Evolutionary conservation across 2,888 invertebrate species (phyloP), one percentile per base, ranked within the genome.

Genomic region (Dorcus parallelipipedus): DNA sequence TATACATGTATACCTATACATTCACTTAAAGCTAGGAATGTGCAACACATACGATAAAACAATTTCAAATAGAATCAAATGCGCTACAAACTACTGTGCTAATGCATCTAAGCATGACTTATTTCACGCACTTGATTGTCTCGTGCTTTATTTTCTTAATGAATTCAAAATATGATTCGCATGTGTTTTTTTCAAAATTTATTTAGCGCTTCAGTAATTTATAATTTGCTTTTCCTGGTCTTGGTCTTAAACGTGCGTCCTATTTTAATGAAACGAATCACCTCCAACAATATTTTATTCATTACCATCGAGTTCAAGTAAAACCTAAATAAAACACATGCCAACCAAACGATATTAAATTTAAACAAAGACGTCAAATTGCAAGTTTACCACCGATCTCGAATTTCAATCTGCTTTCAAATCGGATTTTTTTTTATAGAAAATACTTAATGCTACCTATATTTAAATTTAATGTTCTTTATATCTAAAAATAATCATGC

Each of bases 121-220:
- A 45, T 45, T 45, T 71, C 71, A 72, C 72, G 77, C 77, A 76
- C 76, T 73, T 78, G 77, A 78, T 78, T 78, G 77, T 78, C 77
- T 72, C 69, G 55, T 59, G 53, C 52, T 51, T 61, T 54, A 43
- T 52, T 42, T 40, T 49, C 14, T 39, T 14, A 51, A 51, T 38
- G 40, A 20, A 4, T 48, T 17, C 17, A 33, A 6, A 33, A 33
- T 7, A 33, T 64, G 64, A 63, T 62, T 62, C 52, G 61, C 63
- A 67, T 66, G 65, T 65, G 61, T 47, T 38, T 38, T 14, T 38
- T 20, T 38, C 26, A 33, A 33, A 33, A 33, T 33, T 33, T 33
- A 33, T 33, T 6, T 6, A 33, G 26, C 26, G 26, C 26, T 3
- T 26, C 26, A 5, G 26, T 5, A 26, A 5, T 26, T 26, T 26